Conservation (phyloP, 1,140 invertebrate genomes). For the Tetragonula clypearis region DNA sequence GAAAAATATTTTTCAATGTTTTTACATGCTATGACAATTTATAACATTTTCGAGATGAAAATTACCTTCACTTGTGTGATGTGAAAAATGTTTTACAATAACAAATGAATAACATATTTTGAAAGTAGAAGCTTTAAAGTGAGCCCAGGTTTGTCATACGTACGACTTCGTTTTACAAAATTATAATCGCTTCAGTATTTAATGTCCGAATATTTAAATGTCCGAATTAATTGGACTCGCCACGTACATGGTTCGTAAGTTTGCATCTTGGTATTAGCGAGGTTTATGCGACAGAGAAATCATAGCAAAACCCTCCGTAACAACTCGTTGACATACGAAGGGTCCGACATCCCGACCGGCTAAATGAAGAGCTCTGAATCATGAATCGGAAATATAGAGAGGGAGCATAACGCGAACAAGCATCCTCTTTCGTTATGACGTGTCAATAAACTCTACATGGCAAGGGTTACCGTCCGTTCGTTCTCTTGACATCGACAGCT, state of each 20-base stretch:
- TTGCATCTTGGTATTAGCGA: neutral
- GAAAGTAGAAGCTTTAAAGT: too few species aligned
- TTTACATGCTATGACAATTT: too few species aligned
- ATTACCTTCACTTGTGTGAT: too few species aligned
- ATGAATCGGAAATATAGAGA: neutral
- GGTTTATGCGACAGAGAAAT: slow-evolving; percentile 2
- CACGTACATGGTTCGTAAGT: neutral
- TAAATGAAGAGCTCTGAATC: slow-evolving; percentile 51
- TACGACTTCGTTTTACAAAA: too few species aligned
- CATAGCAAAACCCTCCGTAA: slow-evolving; percentile 10
- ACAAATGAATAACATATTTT: too few species aligned
- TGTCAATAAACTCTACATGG: slow-evolving; percentile 40
- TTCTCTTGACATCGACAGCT: slow-evolving; percentile 53
- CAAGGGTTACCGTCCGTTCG: slow-evolving; percentile 26
- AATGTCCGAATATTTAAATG: too few species aligned
- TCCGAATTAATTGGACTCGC: too few species aligned
- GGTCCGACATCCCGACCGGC: neutral
- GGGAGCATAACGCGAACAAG: slow-evolving; percentile 34
- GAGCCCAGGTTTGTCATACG: too few species aligned
- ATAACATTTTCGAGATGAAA: too few species aligned
- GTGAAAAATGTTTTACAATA: too few species aligned
- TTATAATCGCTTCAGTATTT: too few species aligned
- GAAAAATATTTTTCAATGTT: too few species aligned
- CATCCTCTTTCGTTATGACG: slow-evolving; percentile 50
- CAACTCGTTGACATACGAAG: slow-evolving; percentile 32